Percentiles rank a stretch among this genome's conserved stretches.
Evolutionary conservation across 2,888 invertebrate species (phyloP).

Genomic region (Lithophane ornitopus): DNA sequence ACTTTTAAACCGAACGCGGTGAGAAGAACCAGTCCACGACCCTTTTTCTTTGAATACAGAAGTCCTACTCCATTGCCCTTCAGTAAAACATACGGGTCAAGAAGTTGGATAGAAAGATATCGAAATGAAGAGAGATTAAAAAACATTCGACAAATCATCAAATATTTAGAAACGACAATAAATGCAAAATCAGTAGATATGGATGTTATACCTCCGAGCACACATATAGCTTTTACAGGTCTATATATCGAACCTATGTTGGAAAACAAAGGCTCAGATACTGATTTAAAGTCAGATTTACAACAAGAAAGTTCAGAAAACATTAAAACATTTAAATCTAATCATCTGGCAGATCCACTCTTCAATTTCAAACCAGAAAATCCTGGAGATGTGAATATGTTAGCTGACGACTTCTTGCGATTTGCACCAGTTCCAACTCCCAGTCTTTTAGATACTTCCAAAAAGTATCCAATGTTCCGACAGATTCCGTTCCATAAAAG

Average conservation of each 20-base stretch:
- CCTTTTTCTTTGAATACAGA: constrained; percentile 87
- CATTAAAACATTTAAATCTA: constrained; percentile 72
- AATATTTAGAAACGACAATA: constrained; percentile 86
- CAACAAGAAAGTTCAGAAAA: constrained; percentile 72
- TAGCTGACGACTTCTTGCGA: constrained; percentile 90
- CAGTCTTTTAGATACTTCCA: constrained; percentile 62
- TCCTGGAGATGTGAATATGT: constrained; percentile 93
- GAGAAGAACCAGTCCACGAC: constrained; percentile 87
- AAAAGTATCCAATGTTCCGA: constrained; percentile 76
- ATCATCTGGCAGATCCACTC: constrained; percentile 91
- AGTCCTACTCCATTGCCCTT: constrained; percentile 85
- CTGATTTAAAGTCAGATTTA: constrained; percentile 63
- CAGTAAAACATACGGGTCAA: constrained; percentile 81
- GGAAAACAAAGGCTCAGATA: constrained; percentile 65
- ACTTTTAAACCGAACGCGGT: constrained; percentile 69
- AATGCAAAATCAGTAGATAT: constrained; percentile 87
- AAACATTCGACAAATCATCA: constrained; percentile 85
- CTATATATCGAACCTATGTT: constrained; percentile 80
- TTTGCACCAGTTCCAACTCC: constrained; percentile 77
- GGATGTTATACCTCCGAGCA: constrained; percentile 74
- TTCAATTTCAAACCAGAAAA: constrained; percentile 93
- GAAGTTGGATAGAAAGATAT: constrained; percentile 85
- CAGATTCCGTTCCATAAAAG: constrained; percentile 72
- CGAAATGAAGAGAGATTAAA: constrained; percentile 85
- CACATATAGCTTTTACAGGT: constrained; percentile 84